A percentile compares a stretch with the other conserved stretches of the same genome.
Conservation (phyloP, 2,113 vertebrate species). For the Chaetorhynchus papuensis region DNA sequence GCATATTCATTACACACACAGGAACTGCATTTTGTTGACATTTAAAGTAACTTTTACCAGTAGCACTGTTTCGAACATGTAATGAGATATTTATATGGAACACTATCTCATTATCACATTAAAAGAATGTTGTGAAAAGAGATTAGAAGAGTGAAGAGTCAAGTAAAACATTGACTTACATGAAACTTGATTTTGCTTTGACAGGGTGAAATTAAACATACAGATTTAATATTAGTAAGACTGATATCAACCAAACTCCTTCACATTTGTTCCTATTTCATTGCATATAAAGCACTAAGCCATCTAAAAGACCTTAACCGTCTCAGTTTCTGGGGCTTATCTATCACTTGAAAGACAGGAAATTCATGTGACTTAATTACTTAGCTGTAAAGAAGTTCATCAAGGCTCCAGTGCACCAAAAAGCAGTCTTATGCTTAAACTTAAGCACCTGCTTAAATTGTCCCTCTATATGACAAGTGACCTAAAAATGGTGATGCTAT, state of each 20-base stretch:
- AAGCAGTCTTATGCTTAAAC: background rate
- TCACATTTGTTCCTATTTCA: background rate
- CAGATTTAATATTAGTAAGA: background rate
- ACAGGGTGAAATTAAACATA: background rate
- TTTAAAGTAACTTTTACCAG: background rate
- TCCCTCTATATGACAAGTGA: background rate
- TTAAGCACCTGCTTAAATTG: background rate
- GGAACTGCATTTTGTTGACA: background rate
- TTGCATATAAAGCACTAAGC: background rate
- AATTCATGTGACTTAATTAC: background rate
- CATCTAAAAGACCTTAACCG: background rate
- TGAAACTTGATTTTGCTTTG: background rate
- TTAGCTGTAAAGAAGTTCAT: background rate
- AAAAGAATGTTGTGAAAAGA: background rate
- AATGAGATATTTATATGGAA: background rate
- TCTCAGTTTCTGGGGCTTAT: background rate
- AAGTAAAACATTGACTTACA: background rate
- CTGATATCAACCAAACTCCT: background rate
- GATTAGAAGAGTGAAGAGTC: background rate
- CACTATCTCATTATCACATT: background rate
- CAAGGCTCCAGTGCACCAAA: background rate
- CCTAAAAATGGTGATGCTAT: conserved; percentile 26
- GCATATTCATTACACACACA: background rate
- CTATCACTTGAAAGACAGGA: background rate
- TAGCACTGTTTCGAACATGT: background rate